Conservation (phyloP, 2,113 vertebrate species). For the Atractosteus spatula region DNA sequence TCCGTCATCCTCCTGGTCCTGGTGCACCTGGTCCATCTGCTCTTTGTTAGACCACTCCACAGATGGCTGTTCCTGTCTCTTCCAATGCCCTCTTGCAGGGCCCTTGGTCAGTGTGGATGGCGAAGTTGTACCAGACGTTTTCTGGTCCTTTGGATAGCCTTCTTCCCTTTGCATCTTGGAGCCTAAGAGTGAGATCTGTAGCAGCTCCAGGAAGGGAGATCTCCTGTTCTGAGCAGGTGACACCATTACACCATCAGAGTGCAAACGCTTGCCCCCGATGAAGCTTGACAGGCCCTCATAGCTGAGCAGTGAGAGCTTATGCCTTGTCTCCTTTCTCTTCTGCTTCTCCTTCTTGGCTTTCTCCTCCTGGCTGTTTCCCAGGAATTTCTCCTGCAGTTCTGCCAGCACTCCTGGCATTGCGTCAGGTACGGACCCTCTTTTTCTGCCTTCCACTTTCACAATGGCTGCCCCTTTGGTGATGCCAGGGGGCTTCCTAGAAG, state of each 20-base stretch:
- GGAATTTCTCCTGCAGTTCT: conserved; percentile 4
- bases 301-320: conserved; percentile 5
- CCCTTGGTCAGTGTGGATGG: background rate
- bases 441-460: background rate
- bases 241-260: conserved; percentile 5
- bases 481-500: background rate
- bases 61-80: background rate
- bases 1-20: background rate
- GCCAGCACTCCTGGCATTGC: background rate
- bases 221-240: background rate
- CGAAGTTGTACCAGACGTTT: background rate
- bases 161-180: background rate
- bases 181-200: no score
- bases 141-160: background rate
- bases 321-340: background rate
- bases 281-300: background rate
- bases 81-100: background rate
- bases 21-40: background rate
- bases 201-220: background rate
- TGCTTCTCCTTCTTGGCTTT: background rate
- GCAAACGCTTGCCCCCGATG: background rate
- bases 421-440: background rate
- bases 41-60: background rate
- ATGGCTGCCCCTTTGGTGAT: background rate
- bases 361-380: background rate